phyloP scores from a whole-genome alignment of 2,888 invertebrate species.

The Orthonychiurus folsomi region DNA sequence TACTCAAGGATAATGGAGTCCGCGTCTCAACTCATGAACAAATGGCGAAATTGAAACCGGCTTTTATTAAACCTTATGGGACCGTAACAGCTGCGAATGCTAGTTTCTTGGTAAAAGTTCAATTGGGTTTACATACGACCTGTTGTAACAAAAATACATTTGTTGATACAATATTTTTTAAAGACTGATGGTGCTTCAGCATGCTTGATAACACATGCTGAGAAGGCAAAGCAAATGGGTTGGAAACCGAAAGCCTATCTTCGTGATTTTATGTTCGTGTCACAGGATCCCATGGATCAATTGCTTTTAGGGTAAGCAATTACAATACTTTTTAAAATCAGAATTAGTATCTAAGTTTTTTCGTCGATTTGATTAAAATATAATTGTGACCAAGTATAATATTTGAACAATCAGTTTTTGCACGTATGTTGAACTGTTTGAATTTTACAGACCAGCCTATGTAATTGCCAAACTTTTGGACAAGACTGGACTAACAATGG shows the following conservation, averaged over 20 bases:
- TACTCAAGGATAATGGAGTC: constrained; percentile 92
- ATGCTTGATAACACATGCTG: constrained; percentile 88
- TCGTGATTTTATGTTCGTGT: constrained; percentile 82
- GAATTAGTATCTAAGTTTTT: no score
- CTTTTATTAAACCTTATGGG: constrained; percentile 98
- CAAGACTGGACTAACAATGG: constrained; percentile 70
- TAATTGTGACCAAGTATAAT: no score
- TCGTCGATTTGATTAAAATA: no score
- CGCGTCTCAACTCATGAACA: constrained; percentile 83
- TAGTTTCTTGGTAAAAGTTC: constrained; percentile 80
- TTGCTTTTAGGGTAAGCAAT: constrained; percentile 61
- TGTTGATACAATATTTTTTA: no score
- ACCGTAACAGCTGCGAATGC: constrained; percentile 97
- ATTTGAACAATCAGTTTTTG: no score
- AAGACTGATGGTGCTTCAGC: constrained; percentile 98
- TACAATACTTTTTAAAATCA: no score
- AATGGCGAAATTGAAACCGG: constrained; percentile 82
- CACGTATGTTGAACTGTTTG: no score
- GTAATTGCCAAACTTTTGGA: constrained; percentile 86
- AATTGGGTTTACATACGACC: no score
- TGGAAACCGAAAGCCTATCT: constrained; percentile 94
- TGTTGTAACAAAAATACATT: no score
- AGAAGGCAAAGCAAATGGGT: constrained; percentile 84
- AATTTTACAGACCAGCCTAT: constrained; percentile 74
- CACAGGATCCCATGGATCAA: constrained; percentile 96